phyloP scores from a whole-genome alignment of 2,888 invertebrate species.

The Polymixis lichenea region DNA sequence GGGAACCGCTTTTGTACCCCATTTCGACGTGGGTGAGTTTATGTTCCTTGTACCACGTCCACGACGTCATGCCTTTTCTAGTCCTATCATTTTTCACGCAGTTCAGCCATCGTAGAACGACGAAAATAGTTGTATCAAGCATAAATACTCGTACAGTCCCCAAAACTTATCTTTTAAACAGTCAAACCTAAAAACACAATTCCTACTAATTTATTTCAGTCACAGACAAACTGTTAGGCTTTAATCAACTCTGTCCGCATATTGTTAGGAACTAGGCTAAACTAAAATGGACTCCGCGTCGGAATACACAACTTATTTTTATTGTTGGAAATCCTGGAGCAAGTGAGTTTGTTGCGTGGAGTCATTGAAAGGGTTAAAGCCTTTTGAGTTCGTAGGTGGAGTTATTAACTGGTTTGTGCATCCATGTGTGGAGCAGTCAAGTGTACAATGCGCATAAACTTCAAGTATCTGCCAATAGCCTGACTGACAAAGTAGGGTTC shows the following conservation, averaged over 20 bases:
- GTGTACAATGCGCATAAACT: not conserved
- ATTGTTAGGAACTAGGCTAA: slow-evolving; percentile 33
- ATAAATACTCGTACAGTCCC: not conserved
- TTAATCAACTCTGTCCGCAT: slow-evolving; percentile 26
- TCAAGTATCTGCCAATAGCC: not conserved
- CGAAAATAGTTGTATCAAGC: not conserved
- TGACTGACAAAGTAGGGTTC: not conserved
- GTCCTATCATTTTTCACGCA: too few species aligned
- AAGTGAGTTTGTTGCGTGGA: not conserved
- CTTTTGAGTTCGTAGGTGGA: slow-evolving; percentile 7
- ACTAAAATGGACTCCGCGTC: slow-evolving; percentile 31
- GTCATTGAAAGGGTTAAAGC: slow-evolving; percentile 6
- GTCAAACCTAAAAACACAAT: not conserved
- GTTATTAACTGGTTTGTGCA: not conserved
- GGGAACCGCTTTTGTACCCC: too few species aligned
- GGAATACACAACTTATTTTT: slow-evolving; percentile 38
- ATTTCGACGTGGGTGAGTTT: too few species aligned
- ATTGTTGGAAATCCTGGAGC: slow-evolving; percentile 12
- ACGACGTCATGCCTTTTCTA: too few species aligned
- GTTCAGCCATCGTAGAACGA: too few species aligned
- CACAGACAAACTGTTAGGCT: slow-evolving; percentile 16
- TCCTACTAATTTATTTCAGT: slow-evolving; percentile 6
- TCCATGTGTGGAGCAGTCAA: not conserved
- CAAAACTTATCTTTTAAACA: not conserved
- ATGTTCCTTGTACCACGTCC: too few species aligned